Evolutionary conservation across 2,888 invertebrate genomes (phyloP), one percentile per base, ranked within the genome.

Genomic region (Drosophila multiciliata): DNA sequence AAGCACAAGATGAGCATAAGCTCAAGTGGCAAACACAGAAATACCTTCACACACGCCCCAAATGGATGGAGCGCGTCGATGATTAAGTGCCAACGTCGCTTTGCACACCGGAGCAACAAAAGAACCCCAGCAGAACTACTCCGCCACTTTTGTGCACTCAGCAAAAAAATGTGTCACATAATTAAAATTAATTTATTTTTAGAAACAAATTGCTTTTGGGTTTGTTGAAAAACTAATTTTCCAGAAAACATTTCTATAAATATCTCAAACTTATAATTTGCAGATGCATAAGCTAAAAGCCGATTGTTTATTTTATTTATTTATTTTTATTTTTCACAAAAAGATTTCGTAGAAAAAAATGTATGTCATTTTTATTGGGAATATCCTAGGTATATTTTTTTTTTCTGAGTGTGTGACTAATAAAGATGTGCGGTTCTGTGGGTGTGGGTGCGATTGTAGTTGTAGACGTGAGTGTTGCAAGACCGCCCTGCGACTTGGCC

Each of bases 61-160:
- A 57, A 59, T 49, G 36, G 36, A 6, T n/a, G 69, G 20, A 70
- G 66, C 69, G 60, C 60, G 73, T 64, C 79, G 68, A 90, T 88
- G 85, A 85, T 85, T 90, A 90, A 90, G 83, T 80, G 75, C 72
- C 72, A 73, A 88, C 89, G 75, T 84, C 62, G 52, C 38, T 38
- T 38, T 38, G n/a, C 72, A 72, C 55, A 59, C 40, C 38, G 45
- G 29, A 61, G 79, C 45, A 52, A 20, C 38, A 36, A 20, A 33
- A 45, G 66, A 60, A 70, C 59, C 65, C 45, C 23, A 33, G 40
- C 45, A 52, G 55, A 52, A 62, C 49, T 33, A 20, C 29, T 17
- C 57, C 23, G 15, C 5, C n/a, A 42, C 20, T 6, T 6, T 15
- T 3, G 38, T 57, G 40, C 57, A 57, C 57, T 57, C n/a, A 20